Evolutionary conservation across 2,888 invertebrate genomes (phyloP).

Genomic region (Lycocerus yunnanus): DNA sequence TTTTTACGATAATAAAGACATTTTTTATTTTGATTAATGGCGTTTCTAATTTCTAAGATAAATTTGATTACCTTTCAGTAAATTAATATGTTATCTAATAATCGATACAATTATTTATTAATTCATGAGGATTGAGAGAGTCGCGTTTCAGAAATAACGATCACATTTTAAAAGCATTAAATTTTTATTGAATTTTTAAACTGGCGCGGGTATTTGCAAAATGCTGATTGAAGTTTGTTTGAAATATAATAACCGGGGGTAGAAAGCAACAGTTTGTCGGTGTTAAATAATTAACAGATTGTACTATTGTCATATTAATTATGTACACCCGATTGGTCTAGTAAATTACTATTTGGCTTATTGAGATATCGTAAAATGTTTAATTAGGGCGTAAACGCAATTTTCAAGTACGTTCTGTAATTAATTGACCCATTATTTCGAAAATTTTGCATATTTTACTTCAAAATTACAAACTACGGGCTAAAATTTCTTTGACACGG

Average conservation of each 20-base stretch:
- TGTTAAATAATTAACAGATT: constrained; percentile 55
- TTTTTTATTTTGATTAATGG: background rate
- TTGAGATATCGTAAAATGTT: background rate
- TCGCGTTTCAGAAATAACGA: background rate
- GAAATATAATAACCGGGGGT: constrained; percentile 5
- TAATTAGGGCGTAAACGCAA: background rate
- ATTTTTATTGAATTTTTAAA: background rate
- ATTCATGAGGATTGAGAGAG: background rate
- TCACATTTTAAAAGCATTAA: background rate
- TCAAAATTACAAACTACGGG: constrained; percentile 12
- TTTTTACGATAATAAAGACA: background rate
- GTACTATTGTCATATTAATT: constrained; percentile 55
- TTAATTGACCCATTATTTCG: background rate
- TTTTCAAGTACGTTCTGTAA: background rate
- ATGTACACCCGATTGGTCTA: constrained; percentile 57
- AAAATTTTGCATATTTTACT: constrained; percentile 10
- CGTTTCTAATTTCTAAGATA: background rate
- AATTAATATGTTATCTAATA: background rate
- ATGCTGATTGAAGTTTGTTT: background rate
- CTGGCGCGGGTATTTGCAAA: background rate
- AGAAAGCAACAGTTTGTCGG: constrained; percentile 54
- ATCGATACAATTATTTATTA: background rate
- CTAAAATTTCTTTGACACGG: constrained; percentile 50
- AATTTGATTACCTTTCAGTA: background rate
- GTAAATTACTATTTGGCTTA: constrained; percentile 55